These are phyloP conservation scores for Drosophila rufa DNA, from an alignment of 1,140 invertebrate species.

Conservation along the genomic window DNA sequence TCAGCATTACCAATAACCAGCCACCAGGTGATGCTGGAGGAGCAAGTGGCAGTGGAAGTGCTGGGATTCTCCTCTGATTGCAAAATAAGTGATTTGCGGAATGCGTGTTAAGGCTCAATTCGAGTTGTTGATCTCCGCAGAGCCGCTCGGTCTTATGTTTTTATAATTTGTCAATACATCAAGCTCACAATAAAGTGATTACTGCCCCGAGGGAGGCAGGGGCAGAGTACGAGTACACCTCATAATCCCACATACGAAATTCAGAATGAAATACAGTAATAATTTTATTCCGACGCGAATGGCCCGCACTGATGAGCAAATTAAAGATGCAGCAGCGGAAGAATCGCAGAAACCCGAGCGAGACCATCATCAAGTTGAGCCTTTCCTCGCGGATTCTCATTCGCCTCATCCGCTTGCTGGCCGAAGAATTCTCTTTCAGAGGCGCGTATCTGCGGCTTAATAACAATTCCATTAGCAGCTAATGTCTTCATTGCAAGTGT, in stretches of 20 bases:
- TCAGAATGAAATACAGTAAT: constrained; percentile 75
- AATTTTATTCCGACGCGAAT: constrained; percentile 75
- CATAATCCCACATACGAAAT: constrained; percentile 37
- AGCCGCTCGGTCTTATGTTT: constrained; percentile 48
- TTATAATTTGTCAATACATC: constrained; percentile 83
- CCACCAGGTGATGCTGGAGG: constrained; percentile 2
- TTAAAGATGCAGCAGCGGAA: constrained; percentile 65
- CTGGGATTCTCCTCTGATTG: constrained; percentile 55
- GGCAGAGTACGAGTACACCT: neutral
- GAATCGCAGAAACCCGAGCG: constrained; percentile 13
- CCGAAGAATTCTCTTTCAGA: constrained; percentile 26
- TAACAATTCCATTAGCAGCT: constrained; percentile 83
- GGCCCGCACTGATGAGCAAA: constrained; percentile 67
- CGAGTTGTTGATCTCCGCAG: constrained; percentile 21
- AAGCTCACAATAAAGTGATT: constrained; percentile 81
- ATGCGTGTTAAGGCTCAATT: constrained; percentile 62
- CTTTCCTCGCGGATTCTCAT: constrained; percentile 26
- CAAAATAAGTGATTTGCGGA: constrained; percentile 77
- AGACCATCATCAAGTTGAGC: constrained; percentile 34
- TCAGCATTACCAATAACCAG: neutral
- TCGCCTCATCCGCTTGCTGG: constrained; percentile 1
- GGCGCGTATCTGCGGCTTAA: constrained; percentile 67
- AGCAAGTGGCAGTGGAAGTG: constrained; percentile 24
- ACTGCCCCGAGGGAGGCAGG: constrained; percentile 11
- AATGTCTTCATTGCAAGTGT: constrained; percentile 84